Conservation (phyloP, 2,113 vertebrate species). For the Odontophorus gujanensis region DNA sequence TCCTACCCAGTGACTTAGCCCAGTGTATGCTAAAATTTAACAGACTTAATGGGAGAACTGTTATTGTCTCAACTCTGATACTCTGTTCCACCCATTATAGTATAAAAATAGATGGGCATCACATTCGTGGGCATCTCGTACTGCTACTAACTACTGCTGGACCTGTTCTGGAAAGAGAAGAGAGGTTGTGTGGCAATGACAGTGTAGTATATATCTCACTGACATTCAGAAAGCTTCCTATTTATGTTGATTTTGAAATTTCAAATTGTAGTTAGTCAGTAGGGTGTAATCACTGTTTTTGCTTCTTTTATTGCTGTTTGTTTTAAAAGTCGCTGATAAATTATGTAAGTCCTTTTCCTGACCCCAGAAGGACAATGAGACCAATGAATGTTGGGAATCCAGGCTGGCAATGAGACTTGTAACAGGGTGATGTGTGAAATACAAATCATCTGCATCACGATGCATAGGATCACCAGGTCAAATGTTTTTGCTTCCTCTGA, state of each 20-base stretch:
- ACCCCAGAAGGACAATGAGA: not conserved
- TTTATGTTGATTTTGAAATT: not conserved
- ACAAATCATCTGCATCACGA: not conserved
- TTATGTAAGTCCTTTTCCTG: not conserved
- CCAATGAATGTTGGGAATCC: not conserved
- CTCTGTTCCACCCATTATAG: not conserved
- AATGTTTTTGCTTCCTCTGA: not conserved
- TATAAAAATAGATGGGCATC: not conserved
- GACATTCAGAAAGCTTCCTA: not conserved
- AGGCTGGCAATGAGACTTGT: not conserved
- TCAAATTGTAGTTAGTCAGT: not conserved
- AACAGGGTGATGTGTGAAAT: not conserved
- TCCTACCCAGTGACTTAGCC: not conserved
- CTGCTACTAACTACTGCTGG: not conserved
- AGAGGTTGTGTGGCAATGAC: accelerated
- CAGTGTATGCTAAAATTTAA: not conserved
- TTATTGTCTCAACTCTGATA: not conserved
- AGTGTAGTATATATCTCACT: not conserved
- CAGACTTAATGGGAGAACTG: not conserved
- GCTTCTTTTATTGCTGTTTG: not conserved
- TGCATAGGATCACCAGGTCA: not conserved
- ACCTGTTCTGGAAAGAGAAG: not conserved
- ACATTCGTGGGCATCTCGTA: not conserved
- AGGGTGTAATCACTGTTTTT: not conserved
- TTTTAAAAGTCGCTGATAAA: not conserved